Conservation (phyloP, 2,797 vertebrate species). For the Cheirogaleus major region DNA sequence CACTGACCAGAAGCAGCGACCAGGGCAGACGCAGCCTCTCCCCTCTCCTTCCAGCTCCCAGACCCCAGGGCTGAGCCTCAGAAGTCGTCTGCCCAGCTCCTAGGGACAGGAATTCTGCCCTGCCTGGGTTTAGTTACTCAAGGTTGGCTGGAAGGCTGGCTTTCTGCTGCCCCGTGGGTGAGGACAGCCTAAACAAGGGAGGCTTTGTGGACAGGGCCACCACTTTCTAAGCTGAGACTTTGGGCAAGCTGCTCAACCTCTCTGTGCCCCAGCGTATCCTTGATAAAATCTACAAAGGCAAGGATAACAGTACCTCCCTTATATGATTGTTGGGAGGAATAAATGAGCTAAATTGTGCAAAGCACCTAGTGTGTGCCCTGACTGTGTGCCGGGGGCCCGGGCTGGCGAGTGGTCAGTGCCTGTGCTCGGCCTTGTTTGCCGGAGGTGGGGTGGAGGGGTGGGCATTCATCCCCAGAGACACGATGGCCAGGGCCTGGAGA, state of each 20-base stretch:
- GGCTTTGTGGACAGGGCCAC: neutral
- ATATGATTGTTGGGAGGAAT: rapidly evolving
- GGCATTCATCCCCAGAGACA: neutral
- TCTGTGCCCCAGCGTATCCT: neutral
- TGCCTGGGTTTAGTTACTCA: neutral
- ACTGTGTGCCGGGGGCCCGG: neutral
- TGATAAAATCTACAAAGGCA: neutral
- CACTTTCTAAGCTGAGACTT: neutral
- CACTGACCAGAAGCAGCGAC: neutral
- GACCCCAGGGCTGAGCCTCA: neutral
- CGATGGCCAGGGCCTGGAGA: neutral
- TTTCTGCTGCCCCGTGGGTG: neutral
- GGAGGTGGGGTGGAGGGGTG: too few relatives aligned
- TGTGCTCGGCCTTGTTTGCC: neutral
- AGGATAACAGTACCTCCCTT: too few relatives aligned
- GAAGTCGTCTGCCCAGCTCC: neutral
- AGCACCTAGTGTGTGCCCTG: neutral
- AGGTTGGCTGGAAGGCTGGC: neutral
- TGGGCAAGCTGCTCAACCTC: neutral
- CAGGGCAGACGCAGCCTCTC: neutral
- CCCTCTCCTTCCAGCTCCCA: neutral
- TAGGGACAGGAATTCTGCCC: neutral
- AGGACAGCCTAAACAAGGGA: neutral
- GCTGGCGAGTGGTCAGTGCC: neutral
- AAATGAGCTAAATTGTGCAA: neutral